Evolutionary conservation across 2,113 vertebrate genomes (phyloP).

Genomic region (Megaleporinus macrocephalus): DNA sequence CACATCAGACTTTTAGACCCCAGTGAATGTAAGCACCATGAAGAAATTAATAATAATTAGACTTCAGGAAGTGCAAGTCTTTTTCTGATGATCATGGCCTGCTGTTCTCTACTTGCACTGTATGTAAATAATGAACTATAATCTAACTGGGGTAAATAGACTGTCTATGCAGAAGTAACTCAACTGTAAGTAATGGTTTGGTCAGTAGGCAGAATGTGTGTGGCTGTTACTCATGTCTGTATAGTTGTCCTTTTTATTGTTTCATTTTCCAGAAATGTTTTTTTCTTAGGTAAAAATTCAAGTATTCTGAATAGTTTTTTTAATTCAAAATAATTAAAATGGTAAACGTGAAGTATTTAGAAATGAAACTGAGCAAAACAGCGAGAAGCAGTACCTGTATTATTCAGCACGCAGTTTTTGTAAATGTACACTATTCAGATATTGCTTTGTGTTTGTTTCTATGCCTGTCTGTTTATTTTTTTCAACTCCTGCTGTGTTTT

Average conservation of each 20-base stretch:
- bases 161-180: background rate
- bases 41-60: no score
- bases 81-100: no score
- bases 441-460: background rate
- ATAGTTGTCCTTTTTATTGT: background rate
- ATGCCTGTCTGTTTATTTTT: background rate
- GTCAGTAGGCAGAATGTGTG: background rate
- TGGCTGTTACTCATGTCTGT: background rate
- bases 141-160: background rate
- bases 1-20: no score
- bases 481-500: background rate
- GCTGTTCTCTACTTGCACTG: conserved; percentile 31
- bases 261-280: background rate
- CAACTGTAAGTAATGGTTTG: background rate
- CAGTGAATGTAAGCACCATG: no score
- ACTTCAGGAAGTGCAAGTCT: no score
- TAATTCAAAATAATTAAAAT: no score
- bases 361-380: background rate
- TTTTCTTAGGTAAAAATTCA: background rate
- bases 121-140: conserved; percentile 29
- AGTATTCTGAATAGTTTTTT: no score
- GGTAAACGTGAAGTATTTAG: background rate
- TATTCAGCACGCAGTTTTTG: background rate
- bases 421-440: background rate
- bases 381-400: background rate